These are phyloP conservation scores for Cerastis rubricosa DNA, from an alignment of 2,888 invertebrate species.

Conservation along the genomic window DNA sequence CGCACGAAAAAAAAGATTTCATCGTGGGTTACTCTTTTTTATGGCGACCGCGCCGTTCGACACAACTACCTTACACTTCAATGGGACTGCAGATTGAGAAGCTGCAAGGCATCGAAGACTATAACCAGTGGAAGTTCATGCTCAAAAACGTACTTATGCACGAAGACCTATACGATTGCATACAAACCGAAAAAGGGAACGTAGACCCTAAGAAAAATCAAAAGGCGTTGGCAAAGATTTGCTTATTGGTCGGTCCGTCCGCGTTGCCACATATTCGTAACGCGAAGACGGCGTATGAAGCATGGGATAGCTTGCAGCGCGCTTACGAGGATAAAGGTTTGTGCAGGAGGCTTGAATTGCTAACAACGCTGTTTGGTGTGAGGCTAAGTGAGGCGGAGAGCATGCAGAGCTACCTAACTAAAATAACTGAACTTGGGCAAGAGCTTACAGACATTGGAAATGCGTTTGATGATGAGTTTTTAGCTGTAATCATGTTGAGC, in stretches of 20 bases:
- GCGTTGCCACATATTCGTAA: conserved; percentile 8
- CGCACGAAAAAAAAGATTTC: no score
- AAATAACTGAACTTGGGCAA: conserved; percentile 6
- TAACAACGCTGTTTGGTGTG: conserved; percentile 2
- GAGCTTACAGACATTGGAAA: conserved; percentile 7
- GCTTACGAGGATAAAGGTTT: not conserved
- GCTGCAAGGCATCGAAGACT: no score
- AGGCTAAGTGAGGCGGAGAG: not conserved
- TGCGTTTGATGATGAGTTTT: not conserved
- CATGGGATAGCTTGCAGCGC: conserved; percentile 9
- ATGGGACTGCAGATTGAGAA: no score
- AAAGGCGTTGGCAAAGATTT: conserved; percentile 1
- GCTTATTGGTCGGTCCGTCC: conserved; percentile 1
- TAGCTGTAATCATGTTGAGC: conserved; percentile 15
- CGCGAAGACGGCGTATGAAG: conserved; percentile 7
- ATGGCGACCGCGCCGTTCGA: no score
- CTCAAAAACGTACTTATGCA: conserved; percentile 6
- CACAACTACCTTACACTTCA: no score
- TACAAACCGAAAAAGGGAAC: conserved; percentile 7
- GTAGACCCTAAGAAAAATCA: conserved; percentile 7
- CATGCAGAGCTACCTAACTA: conserved; percentile 6
- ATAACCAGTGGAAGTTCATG: conserved; percentile 1
- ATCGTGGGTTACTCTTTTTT: no score
- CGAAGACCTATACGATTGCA: conserved; percentile 5
- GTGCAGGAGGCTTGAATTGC: not conserved